A percentile compares a stretch with the other conserved stretches of the same genome.
phyloP scores from a whole-genome alignment of 1,140 invertebrate genomes.

The Cyphomyrmex costatus region DNA sequence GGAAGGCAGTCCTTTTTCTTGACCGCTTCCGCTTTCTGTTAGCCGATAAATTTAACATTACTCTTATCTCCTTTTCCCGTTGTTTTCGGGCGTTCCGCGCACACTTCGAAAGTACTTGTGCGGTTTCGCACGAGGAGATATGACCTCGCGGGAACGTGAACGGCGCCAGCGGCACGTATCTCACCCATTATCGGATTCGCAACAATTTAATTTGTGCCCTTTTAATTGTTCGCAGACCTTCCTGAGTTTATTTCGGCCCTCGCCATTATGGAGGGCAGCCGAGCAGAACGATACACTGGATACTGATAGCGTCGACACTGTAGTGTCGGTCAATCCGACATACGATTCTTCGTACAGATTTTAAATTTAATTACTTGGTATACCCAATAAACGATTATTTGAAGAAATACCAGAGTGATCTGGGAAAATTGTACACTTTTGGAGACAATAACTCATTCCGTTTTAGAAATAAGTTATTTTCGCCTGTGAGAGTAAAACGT shows the following conservation, averaged over 20 bases:
- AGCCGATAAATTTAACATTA: slow-evolving; percentile 77
- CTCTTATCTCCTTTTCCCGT: slow-evolving; percentile 70
- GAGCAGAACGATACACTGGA: slow-evolving; percentile 23
- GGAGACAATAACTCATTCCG: slow-evolving; percentile 19
- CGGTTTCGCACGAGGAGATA: slow-evolving; percentile 62
- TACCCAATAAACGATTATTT: neutral
- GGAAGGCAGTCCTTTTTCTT: slow-evolving; percentile 45
- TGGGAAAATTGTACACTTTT: neutral
- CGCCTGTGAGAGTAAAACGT: neutral
- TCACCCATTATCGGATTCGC: slow-evolving; percentile 38
- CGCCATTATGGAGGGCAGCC: slow-evolving; percentile 80
- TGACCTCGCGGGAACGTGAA: slow-evolving; percentile 37
- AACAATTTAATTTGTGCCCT: slow-evolving; percentile 64
- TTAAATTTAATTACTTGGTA: neutral
- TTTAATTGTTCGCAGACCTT: slow-evolving; percentile 81
- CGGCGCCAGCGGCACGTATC: slow-evolving; percentile 21
- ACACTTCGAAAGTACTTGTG: slow-evolving; percentile 66
- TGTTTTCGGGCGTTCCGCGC: slow-evolving; percentile 53
- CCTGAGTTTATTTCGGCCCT: slow-evolving; percentile 79
- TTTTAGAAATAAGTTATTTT: slow-evolving; percentile 29
- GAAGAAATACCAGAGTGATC: neutral
- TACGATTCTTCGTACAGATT: neutral
- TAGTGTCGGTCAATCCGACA: slow-evolving; percentile 44
- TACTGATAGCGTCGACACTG: slow-evolving; percentile 46
- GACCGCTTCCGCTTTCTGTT: slow-evolving; percentile 75